Conservation (phyloP, 1,140 invertebrate species). For the Neodiprion fabricii region DNA sequence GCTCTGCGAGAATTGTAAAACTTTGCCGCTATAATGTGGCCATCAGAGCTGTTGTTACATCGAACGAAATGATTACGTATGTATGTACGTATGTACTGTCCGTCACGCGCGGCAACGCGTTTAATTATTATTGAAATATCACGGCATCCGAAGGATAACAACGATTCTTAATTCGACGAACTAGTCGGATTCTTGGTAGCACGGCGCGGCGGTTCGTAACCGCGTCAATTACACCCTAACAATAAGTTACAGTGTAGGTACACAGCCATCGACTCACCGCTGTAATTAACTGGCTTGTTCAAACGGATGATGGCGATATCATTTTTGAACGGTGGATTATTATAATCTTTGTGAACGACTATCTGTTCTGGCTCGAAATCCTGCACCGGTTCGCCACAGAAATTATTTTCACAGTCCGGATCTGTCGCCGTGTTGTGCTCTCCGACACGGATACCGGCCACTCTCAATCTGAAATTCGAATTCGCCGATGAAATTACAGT, state of each 20-base stretch:
- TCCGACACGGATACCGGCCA: conserved; percentile 66
- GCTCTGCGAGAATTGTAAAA: conserved; percentile 44
- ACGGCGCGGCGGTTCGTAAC: too few species aligned
- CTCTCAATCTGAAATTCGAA: conserved; percentile 39
- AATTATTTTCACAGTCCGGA: conserved; percentile 64
- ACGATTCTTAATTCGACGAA: not conserved
- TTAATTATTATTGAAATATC: too few species aligned
- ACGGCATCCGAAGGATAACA: too few species aligned
- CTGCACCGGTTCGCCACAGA: conserved; percentile 66
- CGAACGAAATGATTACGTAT: not conserved
- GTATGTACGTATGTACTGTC: too few species aligned
- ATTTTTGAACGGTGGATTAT: conserved; percentile 67
- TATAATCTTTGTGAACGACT: conserved; percentile 64
- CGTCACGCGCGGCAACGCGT: too few species aligned
- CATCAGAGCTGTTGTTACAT: conserved; percentile 20
- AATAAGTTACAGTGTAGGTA: not conserved
- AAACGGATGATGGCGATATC: conserved; percentile 72
- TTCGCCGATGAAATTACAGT: conserved; percentile 3
- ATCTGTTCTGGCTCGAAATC: conserved; percentile 60
- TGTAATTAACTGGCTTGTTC: conserved; percentile 58
- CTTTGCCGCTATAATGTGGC: conserved; percentile 17
- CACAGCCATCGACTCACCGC: conserved; percentile 49
- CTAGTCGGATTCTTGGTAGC: not conserved
- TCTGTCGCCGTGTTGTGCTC: conserved; percentile 63
- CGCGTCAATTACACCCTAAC: too few species aligned